Percentiles rank a stretch among this genome's conserved stretches.
These are phyloP conservation scores for Amphiprion percula DNA, from an alignment of 2,113 vertebrate genomes.

Conservation along the genomic window DNA sequence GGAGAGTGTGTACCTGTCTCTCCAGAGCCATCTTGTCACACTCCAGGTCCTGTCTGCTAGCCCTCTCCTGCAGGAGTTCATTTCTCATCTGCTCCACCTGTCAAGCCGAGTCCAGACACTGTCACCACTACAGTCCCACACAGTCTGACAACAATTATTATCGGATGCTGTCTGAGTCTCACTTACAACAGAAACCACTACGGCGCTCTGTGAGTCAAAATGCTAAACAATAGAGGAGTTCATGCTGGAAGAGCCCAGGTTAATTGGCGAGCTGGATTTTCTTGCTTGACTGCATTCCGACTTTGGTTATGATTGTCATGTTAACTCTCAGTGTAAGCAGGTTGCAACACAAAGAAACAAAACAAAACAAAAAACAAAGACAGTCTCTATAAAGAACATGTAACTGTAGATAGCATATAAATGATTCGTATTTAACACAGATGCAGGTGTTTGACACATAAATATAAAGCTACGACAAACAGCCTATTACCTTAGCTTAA, in stretches of 20 bases:
- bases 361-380: background rate
- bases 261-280: conserved; percentile 60
- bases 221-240: conserved; percentile 46
- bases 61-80: conserved; percentile 95
- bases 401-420: background rate
- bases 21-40: conserved; percentile 98
- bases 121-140: conserved; percentile 71
- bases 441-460: background rate
- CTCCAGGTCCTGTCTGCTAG: conserved; percentile 93
- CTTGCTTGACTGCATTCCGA: conserved; percentile 69
- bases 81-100: conserved; percentile 97
- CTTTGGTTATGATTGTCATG: conserved; percentile 6
- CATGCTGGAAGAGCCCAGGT: conserved; percentile 21
- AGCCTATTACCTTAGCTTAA: background rate
- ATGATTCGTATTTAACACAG: background rate
- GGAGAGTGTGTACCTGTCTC: conserved; percentile 91
- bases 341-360: background rate
- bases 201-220: conserved; percentile 45
- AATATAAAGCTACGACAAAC: background rate
- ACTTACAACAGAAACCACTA: conserved; percentile 47
- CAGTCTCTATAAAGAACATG: conserved; percentile 14
- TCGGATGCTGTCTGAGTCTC: conserved; percentile 42
- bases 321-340: conserved; percentile 20
- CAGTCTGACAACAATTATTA: conserved; percentile 71
- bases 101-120: conserved; percentile 78